phyloP scores from a whole-genome alignment of 2,113 vertebrate species.

The Dolichallabes microphthalmus region DNA sequence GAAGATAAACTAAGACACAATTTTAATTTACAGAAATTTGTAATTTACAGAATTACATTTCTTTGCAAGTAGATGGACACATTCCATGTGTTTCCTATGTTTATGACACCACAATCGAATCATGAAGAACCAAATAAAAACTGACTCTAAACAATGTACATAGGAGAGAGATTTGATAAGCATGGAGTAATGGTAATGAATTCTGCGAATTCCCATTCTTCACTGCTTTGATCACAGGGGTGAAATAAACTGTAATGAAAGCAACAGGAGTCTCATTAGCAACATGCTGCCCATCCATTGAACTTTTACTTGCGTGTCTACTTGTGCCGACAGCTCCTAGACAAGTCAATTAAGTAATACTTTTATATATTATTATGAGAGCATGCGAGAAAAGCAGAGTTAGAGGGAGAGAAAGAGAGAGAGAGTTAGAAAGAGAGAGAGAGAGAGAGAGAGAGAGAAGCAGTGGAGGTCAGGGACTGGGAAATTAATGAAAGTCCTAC shows the following conservation, averaged over 20 bases:
- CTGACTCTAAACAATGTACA: not conserved
- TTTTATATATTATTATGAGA: constrained; percentile 33
- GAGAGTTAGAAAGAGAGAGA: not conserved
- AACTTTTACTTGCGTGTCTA: constrained; percentile 34
- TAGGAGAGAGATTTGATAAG: not conserved
- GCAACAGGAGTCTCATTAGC: constrained; percentile 41
- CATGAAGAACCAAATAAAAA: not conserved
- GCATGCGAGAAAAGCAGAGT: constrained; percentile 6
- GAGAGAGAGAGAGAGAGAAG: not conserved
- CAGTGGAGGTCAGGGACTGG: constrained; percentile 7
- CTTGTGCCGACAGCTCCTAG: constrained; percentile 23
- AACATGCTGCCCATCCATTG: constrained; percentile 13
- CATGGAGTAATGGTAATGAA: constrained; percentile 7
- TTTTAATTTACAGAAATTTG: not conserved
- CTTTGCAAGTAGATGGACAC: not conserved
- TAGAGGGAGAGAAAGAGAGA: not conserved
- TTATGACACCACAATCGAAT: not conserved
- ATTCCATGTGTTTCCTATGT: not conserved
- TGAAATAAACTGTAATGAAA: constrained; percentile 37
- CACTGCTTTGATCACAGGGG: constrained; percentile 17
- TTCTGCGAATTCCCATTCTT: not conserved
- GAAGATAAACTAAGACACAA: not conserved
- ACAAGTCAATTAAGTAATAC: constrained; percentile 43
- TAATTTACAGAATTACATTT: not conserved
- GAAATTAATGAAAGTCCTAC: constrained; percentile 28